Percentiles rank a stretch among this genome's conserved stretches.
phyloP scores from a whole-genome alignment of 2,888 invertebrate species.

The Chaitophorus viminalis region DNA sequence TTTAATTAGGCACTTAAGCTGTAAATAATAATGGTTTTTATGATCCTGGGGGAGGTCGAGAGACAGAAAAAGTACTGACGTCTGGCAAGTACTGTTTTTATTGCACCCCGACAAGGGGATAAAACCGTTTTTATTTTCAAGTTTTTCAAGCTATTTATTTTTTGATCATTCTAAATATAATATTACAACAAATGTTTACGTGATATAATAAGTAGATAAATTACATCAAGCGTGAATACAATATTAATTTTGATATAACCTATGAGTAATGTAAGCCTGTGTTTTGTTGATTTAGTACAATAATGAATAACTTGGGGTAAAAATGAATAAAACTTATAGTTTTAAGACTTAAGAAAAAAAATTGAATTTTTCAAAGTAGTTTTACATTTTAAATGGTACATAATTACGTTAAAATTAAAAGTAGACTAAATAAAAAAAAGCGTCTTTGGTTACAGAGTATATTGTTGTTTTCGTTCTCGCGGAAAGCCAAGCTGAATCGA shows the following conservation, averaged over 20 bases:
- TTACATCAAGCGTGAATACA: background rate
- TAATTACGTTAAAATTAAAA: background rate
- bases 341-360: background rate
- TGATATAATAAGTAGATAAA: background rate
- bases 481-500: background rate
- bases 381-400: background rate
- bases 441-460: conserved; percentile 8
- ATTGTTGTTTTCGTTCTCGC: background rate
- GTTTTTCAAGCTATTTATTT: background rate
- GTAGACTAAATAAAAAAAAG: background rate
- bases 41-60: too few relatives aligned
- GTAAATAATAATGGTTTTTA: too few relatives aligned
- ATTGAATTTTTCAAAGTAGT: background rate
- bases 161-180: background rate
- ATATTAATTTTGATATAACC: background rate
- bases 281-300: background rate
- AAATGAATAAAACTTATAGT: background rate
- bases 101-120: background rate
- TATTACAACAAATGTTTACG: background rate
- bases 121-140: background rate
- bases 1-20: too few relatives aligned
- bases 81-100: background rate
- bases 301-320: background rate
- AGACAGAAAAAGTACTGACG: too few relatives aligned
- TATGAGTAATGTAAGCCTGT: background rate